Evolutionary conservation across 2,113 vertebrate species (phyloP).

Genomic region (Peromyscus polionotus): DNA sequence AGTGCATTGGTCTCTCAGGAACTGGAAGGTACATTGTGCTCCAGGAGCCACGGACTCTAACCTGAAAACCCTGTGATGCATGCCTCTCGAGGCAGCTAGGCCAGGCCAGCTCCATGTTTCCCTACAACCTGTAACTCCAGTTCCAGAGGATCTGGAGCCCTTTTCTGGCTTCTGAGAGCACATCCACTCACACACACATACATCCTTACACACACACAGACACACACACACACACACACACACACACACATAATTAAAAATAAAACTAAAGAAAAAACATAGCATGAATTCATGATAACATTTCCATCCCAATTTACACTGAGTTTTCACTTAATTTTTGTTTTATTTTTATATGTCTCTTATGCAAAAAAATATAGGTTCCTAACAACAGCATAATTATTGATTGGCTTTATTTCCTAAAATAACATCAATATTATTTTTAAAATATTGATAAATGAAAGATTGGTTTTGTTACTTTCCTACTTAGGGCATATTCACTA

Average conservation of each 20-base stretch:
- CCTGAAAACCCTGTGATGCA: background rate
- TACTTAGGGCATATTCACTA: background rate
- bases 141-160: background rate
- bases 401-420: conserved; percentile 11
- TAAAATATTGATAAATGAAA: background rate
- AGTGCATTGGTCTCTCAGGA: background rate
- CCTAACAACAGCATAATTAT: conserved; percentile 1
- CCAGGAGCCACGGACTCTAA: background rate
- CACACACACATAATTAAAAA: background rate
- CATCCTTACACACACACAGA: background rate
- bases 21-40: background rate
- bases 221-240: background rate
- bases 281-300: conserved; percentile 5
- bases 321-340: conserved; percentile 37
- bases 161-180: background rate
- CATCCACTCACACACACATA: background rate
- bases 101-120: background rate
- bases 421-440: background rate
- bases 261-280: background rate
- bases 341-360: background rate
- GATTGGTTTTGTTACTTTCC: background rate
- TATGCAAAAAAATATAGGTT: conserved; percentile 33
- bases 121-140: background rate
- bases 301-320: conserved; percentile 30
- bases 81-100: no score